These are phyloP conservation scores for Drosophila tripunctata DNA, from an alignment of 2,888 invertebrate species.

Conservation along the genomic window DNA sequence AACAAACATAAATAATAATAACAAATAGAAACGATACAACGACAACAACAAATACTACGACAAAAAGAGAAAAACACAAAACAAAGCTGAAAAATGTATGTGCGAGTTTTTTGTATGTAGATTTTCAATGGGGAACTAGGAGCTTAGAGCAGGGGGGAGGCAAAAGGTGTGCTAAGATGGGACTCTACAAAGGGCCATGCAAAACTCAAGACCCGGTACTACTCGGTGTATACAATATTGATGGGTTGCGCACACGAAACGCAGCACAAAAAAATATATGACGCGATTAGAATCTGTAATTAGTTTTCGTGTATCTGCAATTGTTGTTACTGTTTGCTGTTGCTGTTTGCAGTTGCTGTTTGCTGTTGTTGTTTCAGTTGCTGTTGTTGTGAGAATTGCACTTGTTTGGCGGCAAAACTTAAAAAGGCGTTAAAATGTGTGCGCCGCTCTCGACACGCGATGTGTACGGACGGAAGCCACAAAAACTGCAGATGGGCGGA, in stretches of 20 bases:
- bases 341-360: conserved; percentile 30
- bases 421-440: conserved; percentile 81
- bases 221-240: conserved; percentile 67
- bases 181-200: conserved; percentile 33
- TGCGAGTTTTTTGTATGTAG: conserved; percentile 4
- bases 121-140: conserved; percentile 2
- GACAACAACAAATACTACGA: conserved; percentile 38
- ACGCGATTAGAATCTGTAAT: conserved; percentile 83
- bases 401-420: conserved; percentile 78
- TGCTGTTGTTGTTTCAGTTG: conserved; percentile 18
- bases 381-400: conserved; percentile 70
- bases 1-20: conserved; percentile 67
- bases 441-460: conserved; percentile 70
- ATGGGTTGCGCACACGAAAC: conserved; percentile 78
- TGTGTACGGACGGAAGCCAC: conserved; percentile 62
- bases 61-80: no score
- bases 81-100: conserved; percentile 45
- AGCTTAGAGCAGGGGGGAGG: conserved; percentile 12
- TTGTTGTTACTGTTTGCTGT: conserved; percentile 58
- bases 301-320: conserved; percentile 81
- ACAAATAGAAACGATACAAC: conserved; percentile 39
- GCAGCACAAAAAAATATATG: conserved; percentile 66
- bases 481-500: conserved; percentile 30
- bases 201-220: conserved; percentile 20
- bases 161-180: background rate